Conservation (phyloP, 2,888 invertebrate genomes). For the Tanytarsus gracilentus region DNA sequence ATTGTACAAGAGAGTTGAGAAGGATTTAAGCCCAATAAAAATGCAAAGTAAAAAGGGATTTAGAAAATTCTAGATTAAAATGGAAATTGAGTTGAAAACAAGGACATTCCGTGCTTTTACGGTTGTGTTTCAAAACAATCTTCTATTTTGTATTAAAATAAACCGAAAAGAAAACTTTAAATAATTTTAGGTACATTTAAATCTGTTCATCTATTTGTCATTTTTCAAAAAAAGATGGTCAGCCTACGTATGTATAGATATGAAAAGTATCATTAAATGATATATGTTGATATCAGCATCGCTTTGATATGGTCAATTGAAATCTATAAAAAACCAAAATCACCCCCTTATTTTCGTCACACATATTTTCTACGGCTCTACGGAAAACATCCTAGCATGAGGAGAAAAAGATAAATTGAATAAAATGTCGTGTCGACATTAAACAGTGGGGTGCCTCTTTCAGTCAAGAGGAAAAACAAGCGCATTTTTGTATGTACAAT, state of each 20-base stretch:
- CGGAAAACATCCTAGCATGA: not conserved
- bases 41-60: conserved; percentile 26
- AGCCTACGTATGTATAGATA: not conserved
- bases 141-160: too few species aligned
- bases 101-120: conserved; percentile 19
- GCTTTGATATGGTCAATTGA: conserved; percentile 27
- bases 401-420: conserved; percentile 15
- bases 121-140: too few species aligned
- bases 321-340: conserved; percentile 19
- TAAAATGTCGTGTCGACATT: conserved; percentile 4
- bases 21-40: conserved; percentile 27
- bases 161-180: too few species aligned
- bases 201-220: too few species aligned
- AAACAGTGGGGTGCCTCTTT: too few species aligned
- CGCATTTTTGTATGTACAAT: too few species aligned
- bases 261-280: conserved; percentile 20
- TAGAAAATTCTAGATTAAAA: conserved; percentile 21
- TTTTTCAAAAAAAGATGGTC: too few species aligned
- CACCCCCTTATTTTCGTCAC: conserved; percentile 24
- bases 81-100: conserved; percentile 19
- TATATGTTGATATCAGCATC: conserved; percentile 28
- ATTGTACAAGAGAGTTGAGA: too few species aligned
- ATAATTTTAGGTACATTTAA: too few species aligned
- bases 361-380: not conserved
- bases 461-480: too few species aligned